Conservation (phyloP, 2,113 vertebrate species). For the Pedionomus torquatus region DNA sequence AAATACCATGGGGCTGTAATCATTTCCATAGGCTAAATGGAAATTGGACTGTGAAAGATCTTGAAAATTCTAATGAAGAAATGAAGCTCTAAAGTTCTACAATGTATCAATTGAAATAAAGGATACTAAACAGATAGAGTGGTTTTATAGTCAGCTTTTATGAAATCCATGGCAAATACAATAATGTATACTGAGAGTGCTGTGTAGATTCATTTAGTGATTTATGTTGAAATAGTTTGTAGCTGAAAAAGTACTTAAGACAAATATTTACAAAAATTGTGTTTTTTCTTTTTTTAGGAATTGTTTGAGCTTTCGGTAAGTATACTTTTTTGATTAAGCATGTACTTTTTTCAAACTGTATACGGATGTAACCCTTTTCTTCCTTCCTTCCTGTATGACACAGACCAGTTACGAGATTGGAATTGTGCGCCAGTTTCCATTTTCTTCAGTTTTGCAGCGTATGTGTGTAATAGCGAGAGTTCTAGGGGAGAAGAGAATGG, state of each 20-base stretch:
- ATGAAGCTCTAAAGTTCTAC: neutral
- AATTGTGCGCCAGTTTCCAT: constrained; percentile 96
- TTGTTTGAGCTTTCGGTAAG: constrained; percentile 92
- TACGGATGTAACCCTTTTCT: neutral
- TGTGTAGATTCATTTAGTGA: neutral
- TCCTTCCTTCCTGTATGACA: neutral
- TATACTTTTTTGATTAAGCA: constrained; percentile 5
- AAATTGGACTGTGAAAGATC: neutral
- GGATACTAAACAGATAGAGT: neutral
- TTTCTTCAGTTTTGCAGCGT: constrained; percentile 92
- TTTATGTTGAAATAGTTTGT: neutral
- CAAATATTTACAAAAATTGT: neutral
- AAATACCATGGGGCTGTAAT: neutral
- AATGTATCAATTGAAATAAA: neutral
- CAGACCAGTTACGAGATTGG: constrained; percentile 93
- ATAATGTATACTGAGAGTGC: neutral
- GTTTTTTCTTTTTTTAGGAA: constrained; percentile 77
- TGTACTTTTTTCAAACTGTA: neutral
- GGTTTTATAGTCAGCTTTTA: neutral
- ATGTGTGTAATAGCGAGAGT: constrained; percentile 91
- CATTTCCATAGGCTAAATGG: neutral
- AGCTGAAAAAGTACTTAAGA: neutral
- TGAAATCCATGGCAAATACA: neutral
- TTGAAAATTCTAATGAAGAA: neutral
- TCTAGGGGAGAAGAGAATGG: constrained; percentile 93